Conservation (phyloP, 1,140 invertebrate genomes). For the Drosophila sproati region DNA sequence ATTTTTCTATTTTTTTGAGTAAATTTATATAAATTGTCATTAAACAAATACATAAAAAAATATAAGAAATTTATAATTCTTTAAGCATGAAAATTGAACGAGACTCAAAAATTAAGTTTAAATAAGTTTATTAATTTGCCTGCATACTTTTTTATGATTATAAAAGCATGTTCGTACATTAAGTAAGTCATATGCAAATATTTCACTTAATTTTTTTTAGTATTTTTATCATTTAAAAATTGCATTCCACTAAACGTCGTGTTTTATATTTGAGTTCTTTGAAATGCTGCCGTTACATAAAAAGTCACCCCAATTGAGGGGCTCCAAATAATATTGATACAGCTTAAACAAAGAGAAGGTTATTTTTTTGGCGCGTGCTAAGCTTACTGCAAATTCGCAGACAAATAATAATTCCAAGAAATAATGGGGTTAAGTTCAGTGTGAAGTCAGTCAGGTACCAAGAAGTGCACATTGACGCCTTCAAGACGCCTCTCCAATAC, state of each 20-base stretch:
- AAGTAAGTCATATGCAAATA: no score
- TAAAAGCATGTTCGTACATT: no score
- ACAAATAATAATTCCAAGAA: constrained; percentile 69
- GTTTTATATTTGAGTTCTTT: no score
- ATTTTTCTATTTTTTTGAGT: no score
- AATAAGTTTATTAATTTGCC: no score
- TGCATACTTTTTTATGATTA: no score
- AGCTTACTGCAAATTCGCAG: constrained; percentile 61
- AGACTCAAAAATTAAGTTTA: no score
- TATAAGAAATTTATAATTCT: no score
- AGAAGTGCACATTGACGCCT: constrained; percentile 9
- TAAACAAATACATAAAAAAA: no score
- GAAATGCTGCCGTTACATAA: constrained; percentile 24
- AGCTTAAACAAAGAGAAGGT: constrained; percentile 32
- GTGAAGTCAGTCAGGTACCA: constrained; percentile 57
- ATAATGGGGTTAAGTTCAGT: constrained; percentile 77
- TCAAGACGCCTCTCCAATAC: neutral
- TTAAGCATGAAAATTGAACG: no score
- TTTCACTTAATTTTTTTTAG: neutral
- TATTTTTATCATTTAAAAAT: neutral
- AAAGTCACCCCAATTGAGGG: neutral
- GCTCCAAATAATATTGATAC: constrained; percentile 50
- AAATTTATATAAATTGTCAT: no score
- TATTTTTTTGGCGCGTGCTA: constrained; percentile 68
- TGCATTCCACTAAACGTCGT: no score